phyloP scores from a whole-genome alignment of 92 coral and sea anemone genomes.

The Virgularia gustaviana region DNA sequence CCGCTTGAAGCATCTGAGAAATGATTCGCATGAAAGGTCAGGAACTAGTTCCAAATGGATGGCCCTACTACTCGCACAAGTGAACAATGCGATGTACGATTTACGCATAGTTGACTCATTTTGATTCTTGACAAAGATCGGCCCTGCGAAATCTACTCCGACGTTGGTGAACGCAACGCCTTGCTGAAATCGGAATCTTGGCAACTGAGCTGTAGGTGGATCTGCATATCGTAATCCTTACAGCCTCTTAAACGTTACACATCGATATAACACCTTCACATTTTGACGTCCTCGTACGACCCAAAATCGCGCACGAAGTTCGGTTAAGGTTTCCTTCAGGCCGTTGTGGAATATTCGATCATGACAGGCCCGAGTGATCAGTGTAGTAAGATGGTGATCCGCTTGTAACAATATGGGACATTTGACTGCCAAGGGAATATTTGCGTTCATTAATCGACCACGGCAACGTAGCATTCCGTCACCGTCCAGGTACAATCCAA shows the following conservation, averaged over 20 bases:
- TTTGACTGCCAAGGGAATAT: slow-evolving; percentile 1
- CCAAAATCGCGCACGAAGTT: slow-evolving; percentile 15
- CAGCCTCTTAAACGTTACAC: background rate
- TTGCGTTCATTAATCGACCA: slow-evolving; percentile 8
- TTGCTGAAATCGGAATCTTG: background rate
- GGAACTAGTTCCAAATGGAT: slow-evolving; percentile 25
- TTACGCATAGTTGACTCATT: background rate
- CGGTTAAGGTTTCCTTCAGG: slow-evolving; percentile 13
- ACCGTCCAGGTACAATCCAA: background rate
- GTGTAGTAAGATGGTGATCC: slow-evolving; percentile 7
- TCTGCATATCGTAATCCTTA: background rate
- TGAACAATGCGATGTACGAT: slow-evolving; percentile 11
- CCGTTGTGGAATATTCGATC: slow-evolving; percentile 17
- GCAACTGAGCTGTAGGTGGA: background rate
- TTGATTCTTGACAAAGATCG: background rate
- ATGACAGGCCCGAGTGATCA: background rate
- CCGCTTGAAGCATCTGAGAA: background rate
- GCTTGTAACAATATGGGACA: background rate
- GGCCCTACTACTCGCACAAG: slow-evolving; percentile 17
- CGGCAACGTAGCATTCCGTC: background rate
- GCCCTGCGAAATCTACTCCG: background rate
- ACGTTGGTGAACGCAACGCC: background rate
- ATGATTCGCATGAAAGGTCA: background rate
- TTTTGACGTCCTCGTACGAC: slow-evolving; percentile 7
- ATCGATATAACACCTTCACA: background rate